These are phyloP conservation scores for Sylvia atricapilla DNA, from an alignment of 2,113 vertebrate species.

Conservation along the genomic window DNA sequence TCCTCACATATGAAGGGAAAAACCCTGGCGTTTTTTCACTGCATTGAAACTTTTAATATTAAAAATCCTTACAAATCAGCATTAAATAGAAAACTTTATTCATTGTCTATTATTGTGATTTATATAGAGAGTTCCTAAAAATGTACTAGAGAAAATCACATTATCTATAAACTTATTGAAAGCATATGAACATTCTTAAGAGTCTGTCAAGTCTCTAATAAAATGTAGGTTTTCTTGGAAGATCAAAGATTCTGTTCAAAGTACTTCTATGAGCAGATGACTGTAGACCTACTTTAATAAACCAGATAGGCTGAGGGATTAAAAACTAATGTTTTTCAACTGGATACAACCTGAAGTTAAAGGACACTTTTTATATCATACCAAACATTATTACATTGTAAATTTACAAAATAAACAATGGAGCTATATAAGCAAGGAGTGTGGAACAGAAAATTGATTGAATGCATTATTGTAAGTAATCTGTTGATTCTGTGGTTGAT, in stretches of 20 bases:
- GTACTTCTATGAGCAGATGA: background rate
- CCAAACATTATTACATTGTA: background rate
- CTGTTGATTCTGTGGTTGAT: background rate
- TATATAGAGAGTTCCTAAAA: background rate
- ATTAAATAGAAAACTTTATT: background rate
- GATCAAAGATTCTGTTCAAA: conserved; percentile 5
- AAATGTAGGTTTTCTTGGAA: background rate
- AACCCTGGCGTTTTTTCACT: background rate
- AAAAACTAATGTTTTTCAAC: background rate
- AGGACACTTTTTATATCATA: background rate
- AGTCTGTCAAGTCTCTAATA: background rate
- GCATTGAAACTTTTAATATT: background rate
- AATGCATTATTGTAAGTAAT: background rate
- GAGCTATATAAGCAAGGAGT: background rate
- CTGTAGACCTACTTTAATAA: conserved; percentile 13
- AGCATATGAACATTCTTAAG: background rate
- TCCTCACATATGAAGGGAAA: background rate
- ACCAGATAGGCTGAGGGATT: background rate
- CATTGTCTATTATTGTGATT: background rate
- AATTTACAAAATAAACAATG: background rate
- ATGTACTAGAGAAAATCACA: background rate
- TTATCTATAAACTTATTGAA: background rate
- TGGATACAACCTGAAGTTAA: background rate
- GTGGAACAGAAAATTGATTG: background rate
- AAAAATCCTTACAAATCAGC: background rate